Conservation (phyloP, 2,797 vertebrate genomes). For the Bothrops alternatus region DNA sequence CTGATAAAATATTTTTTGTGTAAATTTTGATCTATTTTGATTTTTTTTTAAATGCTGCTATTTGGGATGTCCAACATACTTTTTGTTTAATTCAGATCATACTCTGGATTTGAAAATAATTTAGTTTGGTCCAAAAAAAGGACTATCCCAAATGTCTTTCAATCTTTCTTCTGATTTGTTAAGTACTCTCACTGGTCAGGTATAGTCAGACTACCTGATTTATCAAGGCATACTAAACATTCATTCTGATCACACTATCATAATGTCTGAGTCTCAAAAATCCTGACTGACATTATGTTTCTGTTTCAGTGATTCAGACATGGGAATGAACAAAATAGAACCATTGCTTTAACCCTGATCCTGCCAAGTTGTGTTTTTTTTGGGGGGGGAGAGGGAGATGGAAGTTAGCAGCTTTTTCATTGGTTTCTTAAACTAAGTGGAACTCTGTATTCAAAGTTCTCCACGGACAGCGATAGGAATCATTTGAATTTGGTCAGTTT, state of each 20-base stretch:
- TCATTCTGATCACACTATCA: not conserved
- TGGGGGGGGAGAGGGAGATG: not conserved
- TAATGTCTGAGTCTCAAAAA: not conserved
- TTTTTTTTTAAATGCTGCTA: not conserved
- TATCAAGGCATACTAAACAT: not conserved
- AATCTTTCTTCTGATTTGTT: not conserved
- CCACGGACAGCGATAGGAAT: not conserved
- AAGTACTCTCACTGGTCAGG: not conserved
- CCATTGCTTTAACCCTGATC: not conserved
- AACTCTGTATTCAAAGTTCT: not conserved
- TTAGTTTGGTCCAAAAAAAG: not conserved
- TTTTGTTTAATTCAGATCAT: not conserved
- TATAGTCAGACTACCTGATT: not conserved
- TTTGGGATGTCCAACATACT: not conserved
- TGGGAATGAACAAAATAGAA: not conserved
- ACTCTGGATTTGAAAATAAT: not conserved
- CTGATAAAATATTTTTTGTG: not conserved
- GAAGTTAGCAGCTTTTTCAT: not conserved
- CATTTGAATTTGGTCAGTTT: not conserved
- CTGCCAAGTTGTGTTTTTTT: not conserved
- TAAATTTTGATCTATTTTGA: not conserved
- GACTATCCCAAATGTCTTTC: not conserved
- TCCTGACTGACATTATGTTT: not conserved
- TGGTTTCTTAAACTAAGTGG: not conserved
- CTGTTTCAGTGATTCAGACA: not conserved